Percentiles rank a stretch among this genome's conserved stretches.
phyloP scores from a whole-genome alignment of 2,888 invertebrate species.

The Microdon myrmicae region DNA sequence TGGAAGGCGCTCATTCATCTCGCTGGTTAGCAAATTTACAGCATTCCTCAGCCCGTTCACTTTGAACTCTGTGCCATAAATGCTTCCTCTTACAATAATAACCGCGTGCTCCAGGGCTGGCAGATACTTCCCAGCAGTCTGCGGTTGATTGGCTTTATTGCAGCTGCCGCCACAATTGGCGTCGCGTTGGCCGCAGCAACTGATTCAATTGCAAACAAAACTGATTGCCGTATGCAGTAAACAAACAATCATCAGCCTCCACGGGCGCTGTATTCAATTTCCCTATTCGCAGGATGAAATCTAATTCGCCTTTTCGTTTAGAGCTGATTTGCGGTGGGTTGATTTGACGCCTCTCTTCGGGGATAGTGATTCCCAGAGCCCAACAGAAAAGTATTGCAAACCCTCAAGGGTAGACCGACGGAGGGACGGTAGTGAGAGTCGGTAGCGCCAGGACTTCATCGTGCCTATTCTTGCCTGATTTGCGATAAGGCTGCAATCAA shows the following conservation, averaged over 20 bases:
- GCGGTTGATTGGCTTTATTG: slow-evolving; percentile 35
- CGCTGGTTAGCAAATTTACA: no score
- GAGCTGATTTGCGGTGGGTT: slow-evolving; percentile 29
- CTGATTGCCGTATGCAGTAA: slow-evolving; percentile 17
- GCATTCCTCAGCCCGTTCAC: no score
- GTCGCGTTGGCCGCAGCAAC: slow-evolving; percentile 6
- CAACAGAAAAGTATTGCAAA: slow-evolving; percentile 3
- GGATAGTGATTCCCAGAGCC: neutral
- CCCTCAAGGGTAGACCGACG: neutral
- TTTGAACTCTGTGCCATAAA: no score
- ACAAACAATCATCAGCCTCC: slow-evolving; percentile 26
- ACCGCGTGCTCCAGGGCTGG: no score
- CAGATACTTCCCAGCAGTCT: slow-evolving; percentile 9
- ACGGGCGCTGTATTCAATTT: slow-evolving; percentile 1
- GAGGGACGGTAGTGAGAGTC: no score
- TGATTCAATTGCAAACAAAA: slow-evolving; percentile 9
- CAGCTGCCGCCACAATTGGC: slow-evolving; percentile 24
- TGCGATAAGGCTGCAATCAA: slow-evolving; percentile 8
- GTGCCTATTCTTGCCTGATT: no score
- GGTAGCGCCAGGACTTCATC: no score
- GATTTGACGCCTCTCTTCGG: slow-evolving; percentile 2
- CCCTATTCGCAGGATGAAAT: slow-evolving; percentile 23
- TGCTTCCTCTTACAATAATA: no score
- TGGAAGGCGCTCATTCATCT: no score
- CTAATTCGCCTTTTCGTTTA: slow-evolving; percentile 31